Percentiles rank a stretch among this genome's conserved stretches.
phyloP scores from a whole-genome alignment of 2,888 invertebrate genomes.

The Sipunculus nudus region DNA sequence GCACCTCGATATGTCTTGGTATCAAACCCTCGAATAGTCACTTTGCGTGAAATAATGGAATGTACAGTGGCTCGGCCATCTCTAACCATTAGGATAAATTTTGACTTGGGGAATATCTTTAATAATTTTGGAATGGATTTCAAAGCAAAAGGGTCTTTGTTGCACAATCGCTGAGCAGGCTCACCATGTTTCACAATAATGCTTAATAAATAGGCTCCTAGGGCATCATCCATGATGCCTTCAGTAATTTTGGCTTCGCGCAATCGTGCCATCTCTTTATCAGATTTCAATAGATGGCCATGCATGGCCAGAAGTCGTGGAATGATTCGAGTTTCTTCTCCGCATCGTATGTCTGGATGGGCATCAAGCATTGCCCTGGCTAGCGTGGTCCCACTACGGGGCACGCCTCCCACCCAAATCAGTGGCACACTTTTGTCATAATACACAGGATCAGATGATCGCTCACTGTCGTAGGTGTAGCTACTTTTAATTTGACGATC shows the following conservation, averaged over 20 bases:
- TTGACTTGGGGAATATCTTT: constrained; percentile 97
- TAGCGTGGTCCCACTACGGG: constrained; percentile 90
- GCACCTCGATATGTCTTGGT: constrained; percentile 85
- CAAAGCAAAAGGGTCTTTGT: constrained; percentile 96
- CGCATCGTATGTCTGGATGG: constrained; percentile 93
- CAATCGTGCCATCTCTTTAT: constrained; percentile 88
- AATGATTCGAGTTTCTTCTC: constrained; percentile 92
- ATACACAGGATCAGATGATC: constrained; percentile 15
- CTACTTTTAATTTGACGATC: too few species aligned
- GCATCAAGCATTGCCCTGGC: constrained; percentile 98
- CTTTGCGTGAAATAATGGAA: constrained; percentile 93
- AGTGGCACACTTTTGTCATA: constrained; percentile 69
- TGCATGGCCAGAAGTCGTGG: constrained; percentile 88
- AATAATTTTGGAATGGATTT: constrained; percentile 97
- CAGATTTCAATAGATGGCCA: constrained; percentile 92
- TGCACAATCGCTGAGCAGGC: constrained; percentile 91
- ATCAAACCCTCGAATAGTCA: constrained; percentile 90
- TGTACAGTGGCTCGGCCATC: constrained; percentile 97
- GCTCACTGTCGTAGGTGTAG: too few species aligned
- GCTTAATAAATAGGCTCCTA: constrained; percentile 91
- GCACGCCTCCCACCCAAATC: constrained; percentile 96
- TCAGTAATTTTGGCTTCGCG: constrained; percentile 92
- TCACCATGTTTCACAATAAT: constrained; percentile 92
- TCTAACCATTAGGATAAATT: constrained; percentile 96
- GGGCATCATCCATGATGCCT: constrained; percentile 88